A percentile compares a stretch with the other conserved stretches of the same genome.
phyloP scores from a whole-genome alignment of 2,113 vertebrate species.

The Hippolais icterina region DNA sequence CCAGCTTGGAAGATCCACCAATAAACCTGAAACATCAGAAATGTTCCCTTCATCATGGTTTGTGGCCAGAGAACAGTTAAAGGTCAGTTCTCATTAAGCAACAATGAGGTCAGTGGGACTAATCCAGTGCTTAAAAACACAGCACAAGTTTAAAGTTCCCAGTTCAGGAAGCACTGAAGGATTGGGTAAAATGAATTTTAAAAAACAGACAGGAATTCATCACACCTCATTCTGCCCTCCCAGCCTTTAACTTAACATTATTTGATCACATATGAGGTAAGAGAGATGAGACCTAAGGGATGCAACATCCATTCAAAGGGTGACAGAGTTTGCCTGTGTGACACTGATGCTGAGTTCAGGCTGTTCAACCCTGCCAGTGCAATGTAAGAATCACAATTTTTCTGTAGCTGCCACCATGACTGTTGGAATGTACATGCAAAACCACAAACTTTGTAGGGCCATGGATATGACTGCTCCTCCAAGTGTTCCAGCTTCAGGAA shows the following conservation, averaged over 20 bases:
- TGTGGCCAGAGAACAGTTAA: neutral
- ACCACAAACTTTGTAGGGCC: neutral
- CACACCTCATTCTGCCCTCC: neutral
- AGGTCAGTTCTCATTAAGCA: neutral
- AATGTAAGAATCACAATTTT: neutral
- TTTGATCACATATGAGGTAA: neutral
- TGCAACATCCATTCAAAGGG: neutral
- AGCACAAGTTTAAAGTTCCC: rapidly evolving
- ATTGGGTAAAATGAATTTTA: neutral
- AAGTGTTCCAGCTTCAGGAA: neutral
- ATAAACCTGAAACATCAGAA: neutral
- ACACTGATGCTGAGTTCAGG: neutral
- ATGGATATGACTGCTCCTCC: neutral
- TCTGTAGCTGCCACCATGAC: neutral
- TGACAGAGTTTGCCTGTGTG: neutral
- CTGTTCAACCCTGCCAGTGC: neutral
- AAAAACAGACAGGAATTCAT: neutral
- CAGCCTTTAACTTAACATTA: neutral
- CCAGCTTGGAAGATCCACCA: neutral
- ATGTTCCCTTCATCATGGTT: neutral
- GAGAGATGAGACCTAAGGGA: neutral
- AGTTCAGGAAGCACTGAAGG: neutral
- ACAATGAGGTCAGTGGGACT: neutral
- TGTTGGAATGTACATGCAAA: neutral
- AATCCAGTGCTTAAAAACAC: neutral